These are phyloP conservation scores for Marmota flaviventris DNA, from an alignment of 2,113 vertebrate genomes.

Conservation along the genomic window DNA sequence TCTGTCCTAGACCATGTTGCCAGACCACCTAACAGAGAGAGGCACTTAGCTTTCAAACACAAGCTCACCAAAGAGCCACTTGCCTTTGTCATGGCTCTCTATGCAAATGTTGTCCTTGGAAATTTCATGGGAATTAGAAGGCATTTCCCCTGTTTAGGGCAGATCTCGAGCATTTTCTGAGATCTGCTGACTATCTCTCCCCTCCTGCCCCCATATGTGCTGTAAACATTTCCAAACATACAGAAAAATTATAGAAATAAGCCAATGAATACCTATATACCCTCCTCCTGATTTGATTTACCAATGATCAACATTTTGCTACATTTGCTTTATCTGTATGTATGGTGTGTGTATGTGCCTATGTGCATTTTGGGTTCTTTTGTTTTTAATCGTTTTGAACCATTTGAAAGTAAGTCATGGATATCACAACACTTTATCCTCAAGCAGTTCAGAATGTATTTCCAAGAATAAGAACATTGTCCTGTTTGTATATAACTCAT, in stretches of 20 bases:
- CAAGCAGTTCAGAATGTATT: neutral
- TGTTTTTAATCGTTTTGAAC: neutral
- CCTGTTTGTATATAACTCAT: neutral
- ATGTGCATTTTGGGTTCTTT: neutral
- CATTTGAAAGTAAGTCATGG: conserved; percentile 47
- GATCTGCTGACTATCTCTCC: neutral
- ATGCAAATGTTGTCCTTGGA: neutral
- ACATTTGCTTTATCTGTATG: conserved; percentile 15
- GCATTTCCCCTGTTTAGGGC: neutral
- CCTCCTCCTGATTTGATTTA: neutral
- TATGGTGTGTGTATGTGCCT: neutral
- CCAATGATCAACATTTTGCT: neutral
- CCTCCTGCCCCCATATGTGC: neutral
- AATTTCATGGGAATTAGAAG: conserved; percentile 12
- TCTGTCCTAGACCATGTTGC: neutral
- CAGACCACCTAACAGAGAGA: neutral
- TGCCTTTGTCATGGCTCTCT: neutral
- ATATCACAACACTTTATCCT: neutral
- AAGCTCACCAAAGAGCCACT: neutral
- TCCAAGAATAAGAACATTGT: conserved; percentile 25
- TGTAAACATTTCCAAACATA: conserved; percentile 25
- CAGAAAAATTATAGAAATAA: neutral
- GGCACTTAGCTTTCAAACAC: neutral
- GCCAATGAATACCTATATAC: neutral
- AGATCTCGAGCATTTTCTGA: neutral